Evolutionary conservation across 2,888 invertebrate species (phyloP).

Genomic region (Ochropacha duplaris): DNA sequence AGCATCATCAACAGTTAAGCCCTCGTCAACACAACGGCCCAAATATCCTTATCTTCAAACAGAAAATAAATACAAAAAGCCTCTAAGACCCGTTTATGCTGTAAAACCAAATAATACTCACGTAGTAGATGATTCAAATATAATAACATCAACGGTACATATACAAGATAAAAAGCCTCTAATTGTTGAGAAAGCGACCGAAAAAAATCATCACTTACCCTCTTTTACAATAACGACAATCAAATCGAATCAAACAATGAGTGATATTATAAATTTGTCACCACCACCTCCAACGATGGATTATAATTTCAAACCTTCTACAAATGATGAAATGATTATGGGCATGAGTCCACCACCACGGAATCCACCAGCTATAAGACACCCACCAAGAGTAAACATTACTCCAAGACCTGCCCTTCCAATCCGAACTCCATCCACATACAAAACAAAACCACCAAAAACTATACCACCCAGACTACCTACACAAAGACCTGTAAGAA

Average conservation of each 20-base stretch:
- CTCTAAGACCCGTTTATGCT: conserved; percentile 48
- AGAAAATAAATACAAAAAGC: conserved; percentile 48
- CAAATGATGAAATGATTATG: conserved; percentile 78
- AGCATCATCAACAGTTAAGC: conserved; percentile 37
- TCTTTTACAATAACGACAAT: conserved; percentile 57
- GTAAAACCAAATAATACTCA: conserved; percentile 45
- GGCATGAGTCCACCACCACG: conserved; percentile 81
- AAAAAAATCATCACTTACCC: conserved; percentile 57
- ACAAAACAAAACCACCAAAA: conserved; percentile 62
- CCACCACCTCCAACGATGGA: conserved; percentile 76
- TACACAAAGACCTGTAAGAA: conserved; percentile 58
- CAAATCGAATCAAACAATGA: conserved; percentile 58
- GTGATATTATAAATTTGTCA: conserved; percentile 75
- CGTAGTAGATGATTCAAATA: conserved; percentile 57
- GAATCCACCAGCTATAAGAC: conserved; percentile 50
- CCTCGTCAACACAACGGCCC: conserved; percentile 37
- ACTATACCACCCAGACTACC: conserved; percentile 56
- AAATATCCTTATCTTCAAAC: conserved; percentile 33
- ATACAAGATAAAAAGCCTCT: conserved; percentile 74
- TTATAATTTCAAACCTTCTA: conserved; percentile 70
- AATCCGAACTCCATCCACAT: conserved; percentile 60
- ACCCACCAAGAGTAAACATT: conserved; percentile 50
- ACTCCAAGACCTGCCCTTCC: conserved; percentile 60
- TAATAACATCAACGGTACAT: conserved; percentile 76
- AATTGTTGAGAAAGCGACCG: conserved; percentile 57